These are phyloP conservation scores for Drosophila mettleri DNA, from an alignment of 2,888 invertebrate species.

Conservation along the genomic window DNA sequence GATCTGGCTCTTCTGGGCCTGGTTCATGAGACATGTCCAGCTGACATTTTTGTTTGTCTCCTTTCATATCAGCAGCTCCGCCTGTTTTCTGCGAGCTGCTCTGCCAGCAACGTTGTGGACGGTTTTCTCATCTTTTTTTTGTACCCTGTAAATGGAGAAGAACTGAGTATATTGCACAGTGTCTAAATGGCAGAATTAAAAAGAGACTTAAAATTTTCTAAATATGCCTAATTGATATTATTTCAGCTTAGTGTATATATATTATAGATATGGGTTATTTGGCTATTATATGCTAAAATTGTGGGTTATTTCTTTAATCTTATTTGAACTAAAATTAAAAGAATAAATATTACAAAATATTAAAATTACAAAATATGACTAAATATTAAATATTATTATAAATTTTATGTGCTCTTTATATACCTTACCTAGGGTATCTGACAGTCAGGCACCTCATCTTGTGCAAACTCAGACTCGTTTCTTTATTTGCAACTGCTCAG, in stretches of 20 bases:
- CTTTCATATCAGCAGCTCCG: slow-evolving; percentile 55
- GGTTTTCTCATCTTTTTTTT: slow-evolving; percentile 15
- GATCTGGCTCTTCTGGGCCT: slow-evolving; percentile 26
- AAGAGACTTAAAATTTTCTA: no score
- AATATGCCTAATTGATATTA: no score
- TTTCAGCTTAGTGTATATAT: no score
- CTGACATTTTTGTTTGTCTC: slow-evolving; percentile 65
- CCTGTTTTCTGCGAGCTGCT: slow-evolving; percentile 43
- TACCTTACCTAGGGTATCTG: not conserved
- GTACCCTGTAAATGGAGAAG: not conserved
- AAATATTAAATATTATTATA: no score
- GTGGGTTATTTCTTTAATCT: no score
- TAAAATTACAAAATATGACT: no score
- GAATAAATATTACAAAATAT: no score
- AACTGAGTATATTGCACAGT: not conserved
- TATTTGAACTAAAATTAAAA: no score
- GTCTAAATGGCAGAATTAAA: no score
- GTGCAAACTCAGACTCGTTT: not conserved
- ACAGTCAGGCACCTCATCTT: not conserved
- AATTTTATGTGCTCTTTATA: no score
- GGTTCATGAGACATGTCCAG: slow-evolving; percentile 63
- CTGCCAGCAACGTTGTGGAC: slow-evolving; percentile 20
- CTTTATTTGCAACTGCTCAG: slow-evolving; percentile 37
- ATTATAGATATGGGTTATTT: no score
- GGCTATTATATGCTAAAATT: no score